Evolutionary conservation across 2,797 vertebrate species (phyloP), one percentile per base, ranked within the genome.

Genomic region (Furcifer pardalis): DNA sequence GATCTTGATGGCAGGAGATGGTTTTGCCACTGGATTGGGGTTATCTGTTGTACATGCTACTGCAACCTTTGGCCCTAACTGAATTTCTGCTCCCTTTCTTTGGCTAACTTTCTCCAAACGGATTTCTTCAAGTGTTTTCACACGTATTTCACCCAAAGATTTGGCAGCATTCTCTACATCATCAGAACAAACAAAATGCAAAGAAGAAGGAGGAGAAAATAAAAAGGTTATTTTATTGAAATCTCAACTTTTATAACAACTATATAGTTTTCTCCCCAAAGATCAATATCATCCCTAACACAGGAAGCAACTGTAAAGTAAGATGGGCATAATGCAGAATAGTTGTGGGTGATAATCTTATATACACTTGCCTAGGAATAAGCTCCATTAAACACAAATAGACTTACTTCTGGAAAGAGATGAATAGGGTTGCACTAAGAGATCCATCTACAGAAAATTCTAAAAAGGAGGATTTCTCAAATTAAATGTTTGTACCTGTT

Each of bases 71-170:
- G 71, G 76, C 72, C 91, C 95, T 10, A 75, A 90, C 46, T 87
- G 94, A 65, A 88, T 37, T 0, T 91, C 91, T 89, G 91, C 91
- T 90, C 91, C 91, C 46, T 89, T 92, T 86, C 91, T 94, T 84
- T 92, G 95, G 89, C 32, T 93, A 7, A 97, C 96, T 90, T 97
- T 98, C 91, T 98, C 98, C 76, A 96, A 95, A 12, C 95, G 97
- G 88, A 99, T 99, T 93, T 99, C 98, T 91, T 98, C 97, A 73
- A 98, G 94, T 2, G 97, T 98, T 95, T 99, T 99, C 88, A 99
- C 97, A 0, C 91, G 96, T 59, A 99, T 97, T 87, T 97, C 96
- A 79, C 95, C 94, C 1, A 95, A 79, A 37, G 92, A 84, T 65
- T 94, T 96, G 44, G 92, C 85, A 77, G 92, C 79, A 86, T 87